phyloP scores from a whole-genome alignment of 2,113 vertebrate species.

The Picathartes gymnocephalus region DNA sequence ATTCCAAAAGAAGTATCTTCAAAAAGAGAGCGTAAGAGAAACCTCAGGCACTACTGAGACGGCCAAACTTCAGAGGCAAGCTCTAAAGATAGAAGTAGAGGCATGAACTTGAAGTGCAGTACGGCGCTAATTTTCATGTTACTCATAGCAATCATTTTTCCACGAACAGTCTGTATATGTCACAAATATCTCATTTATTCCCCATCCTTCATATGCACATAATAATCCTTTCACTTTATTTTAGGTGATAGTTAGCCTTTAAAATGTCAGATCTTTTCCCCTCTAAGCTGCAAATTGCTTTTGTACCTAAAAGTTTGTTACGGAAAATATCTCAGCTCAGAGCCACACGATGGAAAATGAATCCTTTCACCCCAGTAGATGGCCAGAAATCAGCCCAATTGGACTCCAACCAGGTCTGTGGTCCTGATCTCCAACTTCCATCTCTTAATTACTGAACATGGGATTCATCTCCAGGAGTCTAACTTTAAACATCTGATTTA shows the following conservation, averaged over 20 bases:
- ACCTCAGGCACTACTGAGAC: neutral
- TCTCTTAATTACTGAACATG: neutral
- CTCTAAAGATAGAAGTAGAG: conserved; percentile 36
- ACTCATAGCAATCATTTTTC: conserved; percentile 56
- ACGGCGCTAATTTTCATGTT: neutral
- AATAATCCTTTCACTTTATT: conserved; percentile 51
- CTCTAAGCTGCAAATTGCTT: conserved; percentile 35
- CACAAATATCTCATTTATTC: conserved; percentile 61
- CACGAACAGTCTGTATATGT: conserved; percentile 47
- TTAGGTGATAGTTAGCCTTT: conserved; percentile 53
- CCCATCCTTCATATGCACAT: conserved; percentile 41
- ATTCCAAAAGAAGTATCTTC: neutral
- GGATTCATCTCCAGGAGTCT: neutral
- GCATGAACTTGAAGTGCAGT: neutral
- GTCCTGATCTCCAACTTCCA: neutral
- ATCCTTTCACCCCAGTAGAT: neutral
- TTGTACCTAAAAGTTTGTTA: conserved; percentile 14
- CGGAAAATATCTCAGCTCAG: neutral
- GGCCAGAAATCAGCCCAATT: neutral
- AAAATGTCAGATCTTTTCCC: conserved; percentile 53
- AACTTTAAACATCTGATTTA: neutral
- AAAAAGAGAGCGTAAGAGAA: neutral
- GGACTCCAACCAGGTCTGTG: no score
- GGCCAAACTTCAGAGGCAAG: neutral
- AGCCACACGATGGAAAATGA: neutral